Base-by-base conservation (phyloP, 2,888 invertebrate genomes). In the Byasa hedistus region DNA sequence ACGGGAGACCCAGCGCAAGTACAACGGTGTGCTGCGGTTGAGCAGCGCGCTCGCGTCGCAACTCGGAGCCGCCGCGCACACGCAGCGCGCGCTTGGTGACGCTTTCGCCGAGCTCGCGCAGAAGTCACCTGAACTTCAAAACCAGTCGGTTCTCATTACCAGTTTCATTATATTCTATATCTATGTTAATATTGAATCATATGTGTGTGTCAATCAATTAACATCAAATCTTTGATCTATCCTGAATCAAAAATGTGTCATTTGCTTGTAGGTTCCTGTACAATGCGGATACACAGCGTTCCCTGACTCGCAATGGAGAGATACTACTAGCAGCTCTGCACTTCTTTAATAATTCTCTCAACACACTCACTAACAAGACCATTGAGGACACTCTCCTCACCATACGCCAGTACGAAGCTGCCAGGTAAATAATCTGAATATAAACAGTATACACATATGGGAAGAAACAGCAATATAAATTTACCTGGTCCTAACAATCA, bases 351-450 rank as follows among this genome's bases (percentile, higher is more conserved):
- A 98, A 97, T 61, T 97, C 98, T 36, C 96, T 99, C 64, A 96
- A 97, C 88, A 99, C 99, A 22, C 93, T 99, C 77, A 97, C 98
- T 88, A 96, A 98, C 91, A 98, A 98, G 92, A 99, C 99, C 56
- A 99, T 99, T 85, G 98, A 99, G 85, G 99, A 99, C 86, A 99
- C 94, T 44, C 80, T 94, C 72, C 95, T 97, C 79, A 93, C 93
- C 66, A 89, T 93, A 73, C 85, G 93, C 51, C 94, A 93, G 79
- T 94, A 93, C 75, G 94, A 94, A 76, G 93, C 93, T 0, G 94
- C 94, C 64, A 91, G 94, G 93, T 93, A 68, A 69, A 24, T 61
- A 5, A 32, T 32, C 32, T 10, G 8, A 32, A 32, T 10, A 10
- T 32, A 32, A 32, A 8, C 10, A 32, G 8, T 10, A 32, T 10